phyloP scores from a whole-genome alignment of 2,113 vertebrate genomes.

The Phrynocephalus versicolor region DNA sequence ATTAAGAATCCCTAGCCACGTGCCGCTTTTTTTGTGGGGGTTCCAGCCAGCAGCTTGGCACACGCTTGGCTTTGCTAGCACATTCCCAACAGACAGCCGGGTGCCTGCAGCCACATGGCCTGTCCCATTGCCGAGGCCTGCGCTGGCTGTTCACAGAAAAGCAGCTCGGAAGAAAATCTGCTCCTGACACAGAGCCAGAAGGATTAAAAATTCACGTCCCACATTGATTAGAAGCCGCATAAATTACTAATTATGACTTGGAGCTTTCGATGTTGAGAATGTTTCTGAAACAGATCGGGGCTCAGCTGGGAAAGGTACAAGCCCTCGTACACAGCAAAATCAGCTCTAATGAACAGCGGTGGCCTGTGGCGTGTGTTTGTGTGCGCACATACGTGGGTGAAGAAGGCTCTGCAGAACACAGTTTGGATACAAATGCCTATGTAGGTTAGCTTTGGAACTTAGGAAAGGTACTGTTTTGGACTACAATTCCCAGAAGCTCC shows the following conservation, averaged over 20 bases:
- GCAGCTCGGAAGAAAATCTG: not conserved
- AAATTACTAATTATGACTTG: conserved; percentile 43
- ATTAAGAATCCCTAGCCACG: not conserved
- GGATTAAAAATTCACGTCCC: conserved; percentile 41
- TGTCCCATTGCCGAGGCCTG: not conserved
- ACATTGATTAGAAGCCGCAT: conserved; percentile 42
- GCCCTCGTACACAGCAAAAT: conserved; percentile 1
- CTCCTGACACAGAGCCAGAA: conserved; percentile 23
- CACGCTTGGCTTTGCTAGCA: not conserved
- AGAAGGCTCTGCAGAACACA: not conserved
- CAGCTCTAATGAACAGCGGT: conserved; percentile 15
- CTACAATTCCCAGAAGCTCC: too few relatives aligned
- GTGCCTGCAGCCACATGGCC: not conserved
- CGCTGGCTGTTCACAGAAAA: not conserved
- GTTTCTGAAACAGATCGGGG: conserved; percentile 21
- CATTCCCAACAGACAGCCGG: not conserved
- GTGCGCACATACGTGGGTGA: too few relatives aligned
- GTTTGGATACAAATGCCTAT: not conserved
- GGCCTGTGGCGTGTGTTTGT: not conserved
- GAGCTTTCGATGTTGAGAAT: conserved; percentile 17
- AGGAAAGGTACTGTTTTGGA: too few relatives aligned
- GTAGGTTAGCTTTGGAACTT: not conserved
- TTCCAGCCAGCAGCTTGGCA: not conserved
- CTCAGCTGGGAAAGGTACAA: conserved; percentile 29
- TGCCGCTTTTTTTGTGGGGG: not conserved